Evolutionary conservation across 2,113 vertebrate genomes (phyloP).

Genomic region (Pavo muticus): DNA sequence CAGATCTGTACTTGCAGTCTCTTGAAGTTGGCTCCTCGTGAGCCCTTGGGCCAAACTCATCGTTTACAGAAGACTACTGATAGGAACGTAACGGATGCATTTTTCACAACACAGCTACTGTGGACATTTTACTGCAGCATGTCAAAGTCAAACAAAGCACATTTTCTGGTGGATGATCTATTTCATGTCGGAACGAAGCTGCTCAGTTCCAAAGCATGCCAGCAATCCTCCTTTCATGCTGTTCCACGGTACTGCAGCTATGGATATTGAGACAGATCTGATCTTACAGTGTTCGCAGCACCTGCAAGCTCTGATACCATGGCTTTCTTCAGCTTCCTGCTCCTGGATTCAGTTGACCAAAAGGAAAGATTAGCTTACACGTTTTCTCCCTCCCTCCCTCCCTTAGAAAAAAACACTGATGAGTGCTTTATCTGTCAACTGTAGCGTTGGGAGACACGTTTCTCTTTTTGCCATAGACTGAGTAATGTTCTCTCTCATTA

Average conservation of each 20-base stretch:
- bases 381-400: not conserved
- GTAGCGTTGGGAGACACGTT: not conserved
- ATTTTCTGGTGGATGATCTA: conserved; percentile 3
- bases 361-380: not conserved
- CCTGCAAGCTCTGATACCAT: fast-evolving
- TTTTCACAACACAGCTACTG: conserved; percentile 13
- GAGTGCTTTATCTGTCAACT: not conserved
- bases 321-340: not conserved
- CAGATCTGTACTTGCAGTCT: not conserved
- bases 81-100: not conserved
- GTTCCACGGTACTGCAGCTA: not conserved
- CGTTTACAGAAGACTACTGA: not conserved
- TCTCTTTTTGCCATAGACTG: not conserved
- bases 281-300: not conserved
- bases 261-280: not conserved
- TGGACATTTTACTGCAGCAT: not conserved
- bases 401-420: not conserved
- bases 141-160: not conserved
- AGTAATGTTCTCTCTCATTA: not conserved
- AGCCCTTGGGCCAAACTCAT: not conserved
- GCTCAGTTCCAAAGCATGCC: not conserved
- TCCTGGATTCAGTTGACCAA: not conserved
- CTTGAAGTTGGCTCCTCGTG: not conserved
- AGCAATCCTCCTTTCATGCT: not conserved
- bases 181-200: not conserved